phyloP scores from a whole-genome alignment of 2,888 invertebrate species.

The Abrostola tripartita region DNA sequence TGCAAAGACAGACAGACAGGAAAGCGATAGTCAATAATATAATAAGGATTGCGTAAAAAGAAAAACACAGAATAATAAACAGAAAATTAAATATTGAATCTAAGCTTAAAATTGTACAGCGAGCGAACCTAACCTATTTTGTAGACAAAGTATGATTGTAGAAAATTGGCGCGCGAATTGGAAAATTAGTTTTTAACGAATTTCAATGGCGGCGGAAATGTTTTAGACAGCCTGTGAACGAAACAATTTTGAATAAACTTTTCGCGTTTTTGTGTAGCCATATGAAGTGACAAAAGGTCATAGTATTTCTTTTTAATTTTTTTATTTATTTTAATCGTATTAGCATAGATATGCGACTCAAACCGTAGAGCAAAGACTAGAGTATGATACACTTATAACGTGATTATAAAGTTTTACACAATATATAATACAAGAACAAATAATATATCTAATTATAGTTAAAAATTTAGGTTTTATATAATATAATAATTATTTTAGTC shows the following conservation, averaged over 20 bases:
- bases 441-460: too few relatives aligned
- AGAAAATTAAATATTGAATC: constrained; percentile 8
- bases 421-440: too few relatives aligned
- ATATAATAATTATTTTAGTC: too few relatives aligned
- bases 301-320: background rate
- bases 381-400: too few relatives aligned
- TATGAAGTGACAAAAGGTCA: background rate
- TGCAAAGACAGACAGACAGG: background rate
- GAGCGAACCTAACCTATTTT: constrained; percentile 26
- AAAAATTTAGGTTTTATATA: too few relatives aligned
- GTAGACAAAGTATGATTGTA: constrained; percentile 30
- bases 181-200: constrained; percentile 44
- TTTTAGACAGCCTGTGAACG: constrained; percentile 8
- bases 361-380: too few relatives aligned
- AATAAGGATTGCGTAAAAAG: background rate
- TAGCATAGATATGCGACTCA: too few relatives aligned
- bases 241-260: background rate
- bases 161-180: constrained; percentile 36
- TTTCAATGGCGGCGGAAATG: constrained; percentile 21
- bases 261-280: background rate
- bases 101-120: constrained; percentile 20
- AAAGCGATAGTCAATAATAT: background rate
- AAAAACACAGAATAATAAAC: background rate
- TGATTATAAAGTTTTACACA: too few relatives aligned
- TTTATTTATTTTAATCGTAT: too few relatives aligned